Base-by-base conservation (phyloP, 2,113 vertebrate genomes). In the Onychostoma macrolepis region DNA sequence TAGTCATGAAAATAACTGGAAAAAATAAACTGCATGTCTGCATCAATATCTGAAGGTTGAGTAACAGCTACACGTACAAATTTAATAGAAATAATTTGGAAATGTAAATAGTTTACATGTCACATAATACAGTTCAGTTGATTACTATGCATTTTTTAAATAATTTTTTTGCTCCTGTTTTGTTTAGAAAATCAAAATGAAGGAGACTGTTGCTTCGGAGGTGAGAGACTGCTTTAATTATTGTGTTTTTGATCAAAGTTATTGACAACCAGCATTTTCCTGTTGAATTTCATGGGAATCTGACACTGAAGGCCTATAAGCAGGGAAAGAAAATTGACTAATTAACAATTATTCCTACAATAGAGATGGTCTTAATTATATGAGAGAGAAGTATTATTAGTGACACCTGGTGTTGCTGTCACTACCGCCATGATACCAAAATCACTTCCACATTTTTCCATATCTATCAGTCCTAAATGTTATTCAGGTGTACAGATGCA, bases 371-470 rank as follows among this genome's bases (percentile, higher is more conserved):
- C 48, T 33, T 33, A 50, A 78, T 33, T 53, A 45, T 26, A 6
- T 19, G n/a, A 24, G 13, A 36, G 56, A 61, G 67, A n/a, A n/a
- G 75, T 48, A 65, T 72, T 84, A 83, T 72, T 86, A 89, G 83
- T 89, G 89, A 86, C 88, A 89, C 89, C 89, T 90, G 87, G 85
- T 87, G 88, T 88, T 90, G 33, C 48, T 80, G 80, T 75, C 74
- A 85, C 30, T 81, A 65, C 33, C 79, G 0, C 53, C 10, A 50
- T 33, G 28, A 33, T 53, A 36, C 76, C 28, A 78, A 13, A 21
- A 30, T 30, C 26, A 13, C 26, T 15, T 65, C 63, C 63, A 33
- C 28, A 67, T 63, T 4, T 10, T n/a, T n/a, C 24, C n/a, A 43
- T 1, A 43, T 63, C 2, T 15, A 65, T 65, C 26, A 67, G 26